A percentile compares a stretch with the other conserved stretches of the same genome.
Conservation (phyloP, 2,888 invertebrate species). For the Drosophila atroscutellata region DNA sequence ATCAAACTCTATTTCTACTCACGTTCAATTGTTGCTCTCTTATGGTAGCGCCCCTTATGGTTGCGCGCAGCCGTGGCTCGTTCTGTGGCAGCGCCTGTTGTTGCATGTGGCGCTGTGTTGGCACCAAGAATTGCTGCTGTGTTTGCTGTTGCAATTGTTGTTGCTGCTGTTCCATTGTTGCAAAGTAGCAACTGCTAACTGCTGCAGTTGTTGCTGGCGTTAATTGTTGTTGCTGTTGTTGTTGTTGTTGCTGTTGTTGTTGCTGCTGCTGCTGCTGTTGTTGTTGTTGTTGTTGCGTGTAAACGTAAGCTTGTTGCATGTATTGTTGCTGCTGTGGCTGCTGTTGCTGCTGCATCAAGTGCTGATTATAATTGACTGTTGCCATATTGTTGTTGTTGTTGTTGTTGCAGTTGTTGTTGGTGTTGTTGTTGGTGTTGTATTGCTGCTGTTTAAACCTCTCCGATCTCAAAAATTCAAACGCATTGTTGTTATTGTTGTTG, state of each 20-base stretch:
- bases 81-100: conserved; percentile 49
- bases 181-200: conserved; percentile 48
- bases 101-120: conserved; percentile 48
- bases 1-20: conserved; percentile 16
- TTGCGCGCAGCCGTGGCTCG: conserved; percentile 33
- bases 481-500: conserved; percentile 38
- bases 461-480: conserved; percentile 16
- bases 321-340: conserved; percentile 51
- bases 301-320: conserved; percentile 38
- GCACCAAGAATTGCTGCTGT: conserved; percentile 47
- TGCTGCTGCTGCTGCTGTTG: conserved; percentile 52
- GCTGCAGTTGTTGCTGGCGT: conserved; percentile 49
- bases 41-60: neutral
- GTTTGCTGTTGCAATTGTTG: conserved; percentile 45
- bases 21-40: conserved; percentile 29
- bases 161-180: conserved; percentile 43
- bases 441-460: conserved; percentile 36
- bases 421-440: conserved; percentile 55
- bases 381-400: conserved; percentile 65
- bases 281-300: conserved; percentile 52
- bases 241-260: conserved; percentile 50
- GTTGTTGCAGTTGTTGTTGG: conserved; percentile 43
- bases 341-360: conserved; percentile 61
- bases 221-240: conserved; percentile 50
- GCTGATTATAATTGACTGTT: conserved; percentile 71